Base-by-base conservation (phyloP, 2,888 invertebrate genomes). In the Leucophenga montana region DNA sequence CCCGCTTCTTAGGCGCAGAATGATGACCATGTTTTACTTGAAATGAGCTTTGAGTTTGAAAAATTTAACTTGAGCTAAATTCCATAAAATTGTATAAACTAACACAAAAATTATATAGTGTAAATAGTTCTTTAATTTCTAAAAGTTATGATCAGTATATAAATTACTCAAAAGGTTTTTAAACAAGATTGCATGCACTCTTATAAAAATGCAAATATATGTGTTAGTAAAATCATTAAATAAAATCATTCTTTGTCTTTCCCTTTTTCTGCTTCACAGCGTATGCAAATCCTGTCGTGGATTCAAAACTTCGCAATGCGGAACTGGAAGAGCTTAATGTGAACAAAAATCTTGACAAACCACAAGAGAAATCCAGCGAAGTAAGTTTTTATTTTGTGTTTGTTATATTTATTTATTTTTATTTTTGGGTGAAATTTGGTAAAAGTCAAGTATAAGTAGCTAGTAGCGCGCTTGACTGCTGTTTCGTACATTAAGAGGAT, bases 321-420 rank as follows among this genome's bases (percentile, higher is more conserved):
- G 77, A 75, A 71, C 50, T 78, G 68, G 79, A 78, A 71, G 83
- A 83, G 71, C 72, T 78, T 66, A 76, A 72, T 70, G 77, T 67
- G 54, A 69, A 56, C 11, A 57, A 57, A 22, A 22, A 27, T 57
- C 27, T 57, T 57, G 27, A 57, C 20, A n/a, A 70, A 16, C 16
- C 11, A 50, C 27, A 11, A 44, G 31, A 16, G 53, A 20, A 66
- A 66, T 33, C 27, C 11, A 16, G 27, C 31, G 66, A 53, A 53
- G 66, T 66, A 33, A 53, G 31, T 66, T 66, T 16, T 53, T 22
- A 3, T 33, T 59, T 59, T 27, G 56, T 22, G 27, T 53, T 53
- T 53, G 16, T 53, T n/a, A 9, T n/a, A n/a, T n/a, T n/a, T n/a
- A 16, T 6, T 14, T 50, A 50, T 16, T 31, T 5, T 33, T 31